Evolutionary conservation across 64 coral and sea anemone genomes (phyloP), one percentile per base, ranked within the genome.

Genomic region (Porites australiensis): DNA sequence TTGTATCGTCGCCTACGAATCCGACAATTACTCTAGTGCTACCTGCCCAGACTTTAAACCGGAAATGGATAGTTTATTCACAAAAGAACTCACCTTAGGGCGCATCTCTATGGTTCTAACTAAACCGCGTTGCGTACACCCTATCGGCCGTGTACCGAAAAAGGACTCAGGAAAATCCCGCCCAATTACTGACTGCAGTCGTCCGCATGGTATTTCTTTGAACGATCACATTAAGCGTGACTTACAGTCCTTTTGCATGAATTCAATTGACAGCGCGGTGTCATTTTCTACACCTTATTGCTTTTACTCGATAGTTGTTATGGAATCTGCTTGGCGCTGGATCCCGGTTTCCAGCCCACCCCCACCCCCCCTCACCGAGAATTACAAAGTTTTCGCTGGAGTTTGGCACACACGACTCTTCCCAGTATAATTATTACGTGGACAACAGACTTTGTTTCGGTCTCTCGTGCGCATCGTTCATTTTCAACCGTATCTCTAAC

Each of bases 21-120:
- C 44, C 14, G 65, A 85, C 13, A 85, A 85, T 18, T 85, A 85
- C 22, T 64, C 82, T 67, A 85, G 60, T 85, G 37, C 82, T n/a
- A 47, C 60, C 23, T 85, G 82, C 7, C 2, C 82, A 13, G 43
- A 84, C 14, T 70, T 84, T 52, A 84, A 64, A 2, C 61, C 43
- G 4, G 82, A 67, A 66, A 85, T 85, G 62, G 82, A 85, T 11
- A 13, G 47, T 6, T 5, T 85, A 8, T 82, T 82, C 44, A 10
- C 19, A 7, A 82, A 82, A 12, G 79, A 82, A 8, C 54, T 82
- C 19, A 54, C 55, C 2, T 57, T 82, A 11, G 54, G 79, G 12
- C 58, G 79, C 22, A 82, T 82, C 48, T 82, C 79, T 37, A 20
- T 0, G 0, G 54, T 60, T 23, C 0, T 0, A 1, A 65, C 22